Evolutionary conservation across 2,113 vertebrate species (phyloP), one percentile per base, ranked within the genome.

Genomic region (Danio rerio): DNA sequence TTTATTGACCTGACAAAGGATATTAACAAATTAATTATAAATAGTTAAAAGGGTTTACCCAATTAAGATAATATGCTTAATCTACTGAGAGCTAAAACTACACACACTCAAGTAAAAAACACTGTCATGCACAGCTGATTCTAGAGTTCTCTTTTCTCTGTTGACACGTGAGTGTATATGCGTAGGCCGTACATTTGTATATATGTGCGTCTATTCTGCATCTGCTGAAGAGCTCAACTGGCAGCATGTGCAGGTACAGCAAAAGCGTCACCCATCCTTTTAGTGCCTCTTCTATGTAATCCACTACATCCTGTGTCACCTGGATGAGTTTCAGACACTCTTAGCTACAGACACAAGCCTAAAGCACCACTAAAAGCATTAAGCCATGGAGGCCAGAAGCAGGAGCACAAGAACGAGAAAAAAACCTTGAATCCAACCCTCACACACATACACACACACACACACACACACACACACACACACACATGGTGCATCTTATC

Each of bases 401-500:
- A 50, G 59, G 31, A 73, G 50, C 75, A 0, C 5, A 31, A 74
- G 50, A 61, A 62, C 52, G 55, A 79, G 66, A 83, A 80, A 70
- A n/a, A 55, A 69, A 13, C 66, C 63, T 20, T 3, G 52, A 83
- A 65, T 61, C 61, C 77, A 75, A 55, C 20, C 63, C 31, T 31
- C 31, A 31, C 31, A 31, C 71, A 56, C 69, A 10, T 10, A 31
- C 61, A 43, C 59, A 73, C 74, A 83, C 43, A 80, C 63, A n/a
- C 74, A 83, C 43, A 80, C 63, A n/a, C 31, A 31, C 31, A 31
- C 71, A 56, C 69, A 10, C 12, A 31, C 61, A 43, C 59, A 73
- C 74, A 83, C 43, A 80, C 63, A n/a, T n/a, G 56, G 56, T 53
- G 16, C 63, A 59, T 73, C 77, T 82, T 83, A 81, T 85, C 84